Evolutionary conservation across 2,113 vertebrate species (phyloP).

Genomic region (Ivindomyrus marchei): DNA sequence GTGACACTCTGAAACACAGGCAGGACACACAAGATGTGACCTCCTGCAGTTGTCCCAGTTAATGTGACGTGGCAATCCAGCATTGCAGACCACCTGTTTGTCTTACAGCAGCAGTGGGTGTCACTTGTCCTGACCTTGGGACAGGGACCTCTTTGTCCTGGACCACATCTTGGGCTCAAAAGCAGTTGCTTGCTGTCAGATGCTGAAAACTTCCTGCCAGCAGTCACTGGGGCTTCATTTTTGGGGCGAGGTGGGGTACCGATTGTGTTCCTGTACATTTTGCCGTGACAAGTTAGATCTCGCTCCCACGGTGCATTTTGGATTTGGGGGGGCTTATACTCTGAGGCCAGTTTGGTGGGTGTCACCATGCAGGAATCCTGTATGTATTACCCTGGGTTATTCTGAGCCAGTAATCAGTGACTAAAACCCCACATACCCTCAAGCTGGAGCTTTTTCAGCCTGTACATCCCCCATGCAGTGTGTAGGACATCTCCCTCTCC

Average conservation of each 20-base stretch:
- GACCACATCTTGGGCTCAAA: constrained; percentile 20
- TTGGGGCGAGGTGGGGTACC: not conserved
- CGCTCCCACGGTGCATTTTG: not conserved
- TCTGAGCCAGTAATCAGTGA: not conserved
- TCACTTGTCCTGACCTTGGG: constrained; percentile 37
- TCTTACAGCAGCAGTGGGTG: constrained; percentile 37
- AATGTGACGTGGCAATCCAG: constrained; percentile 34
- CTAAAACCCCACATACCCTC: not conserved
- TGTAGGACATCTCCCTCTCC: not conserved
- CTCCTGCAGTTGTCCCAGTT: constrained; percentile 25
- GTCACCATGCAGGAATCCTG: not conserved
- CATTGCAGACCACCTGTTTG: constrained; percentile 43
- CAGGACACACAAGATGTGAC: not conserved
- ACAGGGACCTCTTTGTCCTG: constrained; percentile 30
- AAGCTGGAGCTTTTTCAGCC: not conserved
- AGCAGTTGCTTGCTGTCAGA: constrained; percentile 1
- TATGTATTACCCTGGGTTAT: not conserved
- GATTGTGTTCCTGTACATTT: not conserved
- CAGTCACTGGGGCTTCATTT: not conserved
- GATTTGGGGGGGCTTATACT: not conserved
- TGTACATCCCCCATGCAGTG: not conserved
- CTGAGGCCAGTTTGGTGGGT: not conserved
- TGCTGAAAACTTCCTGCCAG: not conserved
- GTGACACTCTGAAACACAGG: not conserved
- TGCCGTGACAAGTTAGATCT: not conserved